Percentiles rank a stretch among this genome's conserved stretches.
These are phyloP conservation scores for Holcopasites calliopsidis DNA, from an alignment of 1,140 invertebrate genomes.

Conservation along the genomic window DNA sequence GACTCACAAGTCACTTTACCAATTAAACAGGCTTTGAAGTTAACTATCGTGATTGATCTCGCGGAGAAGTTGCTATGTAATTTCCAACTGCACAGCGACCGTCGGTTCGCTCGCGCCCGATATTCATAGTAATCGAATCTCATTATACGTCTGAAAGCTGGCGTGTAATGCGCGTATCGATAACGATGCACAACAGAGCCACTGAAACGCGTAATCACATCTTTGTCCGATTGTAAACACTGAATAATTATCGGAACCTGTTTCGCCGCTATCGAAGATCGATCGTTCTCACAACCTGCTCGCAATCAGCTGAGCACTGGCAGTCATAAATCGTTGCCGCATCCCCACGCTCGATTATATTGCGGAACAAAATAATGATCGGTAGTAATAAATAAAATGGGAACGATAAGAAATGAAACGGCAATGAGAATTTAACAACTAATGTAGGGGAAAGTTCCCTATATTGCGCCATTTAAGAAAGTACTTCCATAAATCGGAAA, in stretches of 20 bases:
- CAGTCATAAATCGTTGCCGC: too few species aligned
- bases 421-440: too few species aligned
- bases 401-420: too few species aligned
- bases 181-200: constrained; percentile 11
- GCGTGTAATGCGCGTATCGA: background rate
- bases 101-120: constrained; percentile 30
- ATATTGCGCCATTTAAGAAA: too few species aligned
- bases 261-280: background rate
- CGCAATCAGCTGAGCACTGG: background rate
- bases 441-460: too few species aligned
- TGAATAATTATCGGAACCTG: constrained; percentile 4
- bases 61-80: constrained; percentile 31
- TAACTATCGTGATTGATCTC: constrained; percentile 20
- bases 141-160: background rate
- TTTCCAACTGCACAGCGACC: constrained; percentile 23
- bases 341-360: background rate
- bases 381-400: background rate
- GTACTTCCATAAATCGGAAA: too few species aligned
- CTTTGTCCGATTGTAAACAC: background rate
- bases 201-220: constrained; percentile 15
- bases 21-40: constrained; percentile 43
- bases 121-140: constrained; percentile 8
- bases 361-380: too few species aligned
- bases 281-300: background rate
- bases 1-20: constrained; percentile 37